These are phyloP conservation scores for Hirtodrosophila trivittata DNA, from an alignment of 2,888 invertebrate genomes.

Conservation along the genomic window DNA sequence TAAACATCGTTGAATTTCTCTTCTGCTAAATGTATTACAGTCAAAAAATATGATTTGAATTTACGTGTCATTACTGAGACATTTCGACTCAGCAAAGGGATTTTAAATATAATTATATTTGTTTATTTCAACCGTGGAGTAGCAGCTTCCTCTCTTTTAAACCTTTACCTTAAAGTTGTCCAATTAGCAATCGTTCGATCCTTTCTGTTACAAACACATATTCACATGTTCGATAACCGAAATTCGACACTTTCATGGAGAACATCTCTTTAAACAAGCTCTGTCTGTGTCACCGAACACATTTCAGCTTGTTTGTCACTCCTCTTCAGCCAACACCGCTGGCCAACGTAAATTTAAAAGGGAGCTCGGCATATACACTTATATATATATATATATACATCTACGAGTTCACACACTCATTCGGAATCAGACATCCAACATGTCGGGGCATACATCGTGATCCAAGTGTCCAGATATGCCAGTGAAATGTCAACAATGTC, in stretches of 20 bases:
- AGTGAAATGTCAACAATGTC: constrained; percentile 65
- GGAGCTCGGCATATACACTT: constrained; percentile 28
- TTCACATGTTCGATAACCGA: too few relatives aligned
- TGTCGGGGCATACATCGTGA: constrained; percentile 46
- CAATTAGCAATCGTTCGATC: not conserved
- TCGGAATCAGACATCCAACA: constrained; percentile 39
- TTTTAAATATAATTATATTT: constrained; percentile 3
- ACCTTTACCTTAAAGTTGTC: not conserved
- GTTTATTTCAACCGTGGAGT: not conserved
- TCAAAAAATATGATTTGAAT: not conserved
- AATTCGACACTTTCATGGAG: too few relatives aligned
- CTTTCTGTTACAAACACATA: too few relatives aligned
- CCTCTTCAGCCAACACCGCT: constrained; percentile 1
- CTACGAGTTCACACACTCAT: constrained; percentile 18
- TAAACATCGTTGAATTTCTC: not conserved
- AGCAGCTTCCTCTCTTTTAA: too few relatives aligned
- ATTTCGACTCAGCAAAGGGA: not conserved
- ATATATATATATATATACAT: not conserved
- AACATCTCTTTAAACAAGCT: constrained; percentile 16
- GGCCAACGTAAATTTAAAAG: constrained; percentile 41
- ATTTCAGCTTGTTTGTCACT: constrained; percentile 29
- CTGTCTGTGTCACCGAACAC: constrained; percentile 11
- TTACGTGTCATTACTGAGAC: not conserved
- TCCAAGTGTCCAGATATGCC: constrained; percentile 65
- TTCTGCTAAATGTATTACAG: not conserved